phyloP scores from a whole-genome alignment of 2,797 vertebrate genomes.

The Myoxocephalus aenaeus region DNA sequence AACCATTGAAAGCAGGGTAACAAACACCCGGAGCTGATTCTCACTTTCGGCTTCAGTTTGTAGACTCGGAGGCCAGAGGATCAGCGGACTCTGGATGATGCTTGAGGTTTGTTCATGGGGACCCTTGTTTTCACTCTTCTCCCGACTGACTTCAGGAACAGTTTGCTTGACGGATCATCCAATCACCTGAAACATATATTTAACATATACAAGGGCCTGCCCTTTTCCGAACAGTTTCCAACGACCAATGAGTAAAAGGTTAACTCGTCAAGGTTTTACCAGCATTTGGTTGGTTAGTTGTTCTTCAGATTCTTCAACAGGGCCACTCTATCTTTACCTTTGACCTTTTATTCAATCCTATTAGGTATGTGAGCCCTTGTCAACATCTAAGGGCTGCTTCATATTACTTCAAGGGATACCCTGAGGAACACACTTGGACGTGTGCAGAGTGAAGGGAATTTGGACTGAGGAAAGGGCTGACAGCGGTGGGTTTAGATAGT shows the following conservation, averaged over 20 bases:
- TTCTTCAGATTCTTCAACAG: conserved; percentile 5
- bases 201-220: not conserved
- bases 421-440: conserved; percentile 16
- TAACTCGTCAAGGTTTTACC: not conserved
- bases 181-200: not conserved
- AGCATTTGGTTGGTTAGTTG: not conserved
- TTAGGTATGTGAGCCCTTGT: conserved; percentile 20
- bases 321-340: not conserved
- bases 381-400: conserved; percentile 22
- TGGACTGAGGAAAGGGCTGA: conserved; percentile 43
- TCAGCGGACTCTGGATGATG: not conserved
- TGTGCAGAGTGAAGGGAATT: conserved; percentile 58
- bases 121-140: not conserved
- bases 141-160: not conserved
- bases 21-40: too few species aligned
- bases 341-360: conserved; percentile 5
- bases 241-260: not conserved
- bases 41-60: not conserved
- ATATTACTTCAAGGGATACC: conserved; percentile 26
- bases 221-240: not conserved
- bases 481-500: conserved; percentile 47
- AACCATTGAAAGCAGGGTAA: not conserved
- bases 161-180: not conserved
- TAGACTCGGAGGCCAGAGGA: not conserved
- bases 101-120: not conserved